Evolutionary conservation across 2,797 vertebrate genomes (phyloP).

Genomic region (Poeciliopsis presidionis): DNA sequence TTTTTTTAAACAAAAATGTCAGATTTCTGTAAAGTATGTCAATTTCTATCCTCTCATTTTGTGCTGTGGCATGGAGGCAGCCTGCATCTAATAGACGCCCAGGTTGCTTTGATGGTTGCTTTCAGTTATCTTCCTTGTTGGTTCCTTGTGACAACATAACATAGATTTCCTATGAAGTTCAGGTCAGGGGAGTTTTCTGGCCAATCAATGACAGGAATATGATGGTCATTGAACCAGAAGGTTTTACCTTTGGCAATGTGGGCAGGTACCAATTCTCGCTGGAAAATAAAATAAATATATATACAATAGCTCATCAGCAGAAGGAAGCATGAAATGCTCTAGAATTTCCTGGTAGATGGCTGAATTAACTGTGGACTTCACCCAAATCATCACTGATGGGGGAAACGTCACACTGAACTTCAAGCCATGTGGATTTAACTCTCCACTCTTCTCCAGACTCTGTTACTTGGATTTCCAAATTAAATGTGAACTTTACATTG

Average conservation of each 20-base stretch:
- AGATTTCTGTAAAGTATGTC: not conserved
- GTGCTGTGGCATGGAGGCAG: not conserved
- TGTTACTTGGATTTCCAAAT: not conserved
- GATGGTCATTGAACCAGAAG: not conserved
- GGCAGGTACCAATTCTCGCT: not conserved
- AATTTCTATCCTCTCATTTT: not conserved
- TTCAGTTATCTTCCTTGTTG: not conserved
- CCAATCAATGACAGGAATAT: not conserved
- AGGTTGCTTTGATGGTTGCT: not conserved
- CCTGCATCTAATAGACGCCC: not conserved
- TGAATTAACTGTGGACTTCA: not conserved
- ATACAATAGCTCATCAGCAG: not conserved
- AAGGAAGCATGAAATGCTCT: not conserved
- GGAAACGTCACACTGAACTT: not conserved
- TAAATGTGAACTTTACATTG: not conserved
- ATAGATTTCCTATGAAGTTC: not conserved
- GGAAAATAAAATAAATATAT: not conserved
- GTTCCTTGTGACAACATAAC: not conserved
- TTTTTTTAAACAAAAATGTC: not conserved
- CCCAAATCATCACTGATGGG: not conserved
- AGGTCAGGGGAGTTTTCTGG: not conserved
- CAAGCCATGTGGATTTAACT: not conserved
- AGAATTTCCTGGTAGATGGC: not conserved
- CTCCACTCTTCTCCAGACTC: not conserved
- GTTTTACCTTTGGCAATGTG: not conserved